Conservation (phyloP, 2,113 vertebrate species). For the Pristiophorus japonicus region DNA sequence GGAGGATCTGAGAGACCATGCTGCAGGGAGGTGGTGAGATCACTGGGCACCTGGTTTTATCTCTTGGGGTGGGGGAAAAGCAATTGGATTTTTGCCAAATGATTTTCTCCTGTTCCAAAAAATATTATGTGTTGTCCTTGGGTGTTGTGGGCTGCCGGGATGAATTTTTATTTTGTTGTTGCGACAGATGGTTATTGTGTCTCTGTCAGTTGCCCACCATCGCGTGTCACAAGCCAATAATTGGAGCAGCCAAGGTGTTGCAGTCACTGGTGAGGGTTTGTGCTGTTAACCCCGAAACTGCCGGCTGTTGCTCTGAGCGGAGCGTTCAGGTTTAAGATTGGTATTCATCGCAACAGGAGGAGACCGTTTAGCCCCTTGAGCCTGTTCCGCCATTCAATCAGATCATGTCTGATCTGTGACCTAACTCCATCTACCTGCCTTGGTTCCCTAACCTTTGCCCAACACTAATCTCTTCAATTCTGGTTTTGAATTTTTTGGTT, state of each 20-base stretch:
- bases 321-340: background rate
- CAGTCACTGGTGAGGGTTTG: background rate
- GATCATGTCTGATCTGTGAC: background rate
- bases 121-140: background rate
- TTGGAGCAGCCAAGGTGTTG: background rate
- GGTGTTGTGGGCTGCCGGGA: background rate
- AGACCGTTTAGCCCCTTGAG: background rate
- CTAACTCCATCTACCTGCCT: background rate
- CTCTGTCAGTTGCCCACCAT: background rate
- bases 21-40: background rate
- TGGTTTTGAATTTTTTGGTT: background rate
- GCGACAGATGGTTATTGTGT: background rate
- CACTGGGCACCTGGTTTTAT: background rate
- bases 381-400: background rate
- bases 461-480: background rate
- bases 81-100: background rate
- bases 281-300: background rate
- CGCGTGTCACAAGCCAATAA: background rate
- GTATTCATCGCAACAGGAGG: background rate
- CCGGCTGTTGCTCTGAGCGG: background rate
- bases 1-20: too few species aligned
- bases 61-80: background rate
- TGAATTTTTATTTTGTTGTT: background rate
- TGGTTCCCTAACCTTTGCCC: background rate
- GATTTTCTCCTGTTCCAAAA: background rate